phyloP scores from a whole-genome alignment of 1,140 invertebrate species.

The Anastrepha obliqua region DNA sequence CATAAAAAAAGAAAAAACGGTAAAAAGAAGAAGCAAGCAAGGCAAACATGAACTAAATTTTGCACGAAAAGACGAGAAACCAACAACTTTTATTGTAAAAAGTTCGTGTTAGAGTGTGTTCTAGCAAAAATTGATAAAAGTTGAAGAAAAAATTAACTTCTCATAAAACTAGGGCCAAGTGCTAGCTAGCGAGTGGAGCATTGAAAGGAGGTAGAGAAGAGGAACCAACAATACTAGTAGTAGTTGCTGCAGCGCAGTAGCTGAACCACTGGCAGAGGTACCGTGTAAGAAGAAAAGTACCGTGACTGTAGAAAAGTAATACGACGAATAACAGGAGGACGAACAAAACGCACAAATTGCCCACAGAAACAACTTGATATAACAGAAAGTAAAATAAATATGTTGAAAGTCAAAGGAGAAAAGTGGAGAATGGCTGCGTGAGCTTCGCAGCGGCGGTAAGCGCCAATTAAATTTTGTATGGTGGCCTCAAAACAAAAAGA shows the following conservation, averaged over 20 bases:
- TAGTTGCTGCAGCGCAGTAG: constrained; percentile 37
- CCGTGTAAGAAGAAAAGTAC: constrained; percentile 30
- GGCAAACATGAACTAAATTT: constrained; percentile 62
- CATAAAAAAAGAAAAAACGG: constrained; percentile 70
- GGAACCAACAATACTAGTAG: constrained; percentile 26
- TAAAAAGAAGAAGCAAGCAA: constrained; percentile 71
- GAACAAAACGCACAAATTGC: constrained; percentile 14
- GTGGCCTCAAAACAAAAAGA: constrained; percentile 50
- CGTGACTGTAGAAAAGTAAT: constrained; percentile 28
- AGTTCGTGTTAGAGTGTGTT: background rate
- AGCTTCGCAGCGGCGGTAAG: constrained; percentile 60
- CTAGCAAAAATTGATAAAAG: background rate
- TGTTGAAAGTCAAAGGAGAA: constrained; percentile 73
- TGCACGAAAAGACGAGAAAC: constrained; percentile 54
- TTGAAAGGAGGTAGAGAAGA: background rate
- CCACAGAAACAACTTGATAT: constrained; percentile 45
- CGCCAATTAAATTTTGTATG: constrained; percentile 57
- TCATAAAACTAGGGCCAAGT: constrained; percentile 6
- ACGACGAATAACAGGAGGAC: constrained; percentile 46
- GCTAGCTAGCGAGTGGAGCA: background rate
- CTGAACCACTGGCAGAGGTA: constrained; percentile 2
- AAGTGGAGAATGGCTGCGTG: constrained; percentile 73
- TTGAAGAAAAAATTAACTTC: background rate
- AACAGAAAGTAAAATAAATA: constrained; percentile 62
- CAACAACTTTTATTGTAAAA: constrained; percentile 34